A percentile compares a stretch with the other conserved stretches of the same genome.
Conservation (phyloP, 2,113 vertebrate species). For the Odobenus rosmarus region DNA sequence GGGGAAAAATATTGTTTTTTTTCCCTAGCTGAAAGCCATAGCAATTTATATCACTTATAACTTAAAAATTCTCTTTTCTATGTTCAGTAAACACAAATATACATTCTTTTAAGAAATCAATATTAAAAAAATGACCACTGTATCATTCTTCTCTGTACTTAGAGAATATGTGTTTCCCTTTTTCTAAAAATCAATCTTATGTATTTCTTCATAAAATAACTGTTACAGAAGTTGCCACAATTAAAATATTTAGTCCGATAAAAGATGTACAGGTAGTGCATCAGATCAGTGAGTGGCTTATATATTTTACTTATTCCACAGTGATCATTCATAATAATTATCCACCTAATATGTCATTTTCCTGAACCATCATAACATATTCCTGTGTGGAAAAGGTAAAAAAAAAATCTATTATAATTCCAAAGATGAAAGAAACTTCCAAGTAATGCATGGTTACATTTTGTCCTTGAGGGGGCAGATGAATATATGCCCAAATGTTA, state of each 20-base stretch:
- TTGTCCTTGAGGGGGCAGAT: not conserved
- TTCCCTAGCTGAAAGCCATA: not conserved
- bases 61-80: not conserved
- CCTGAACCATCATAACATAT: not conserved
- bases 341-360: constrained; percentile 33
- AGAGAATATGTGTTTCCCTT: constrained; percentile 19
- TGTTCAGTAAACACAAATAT: not conserved
- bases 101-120: constrained; percentile 1
- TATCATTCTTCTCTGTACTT: not conserved
- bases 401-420: constrained; percentile 48
- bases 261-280: not conserved
- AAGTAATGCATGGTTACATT: not conserved
- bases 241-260: constrained; percentile 46
- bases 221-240: not conserved
- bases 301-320: constrained; percentile 46
- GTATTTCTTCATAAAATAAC: constrained; percentile 7
- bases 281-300: not conserved
- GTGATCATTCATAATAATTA: constrained; percentile 47
- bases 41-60: not conserved
- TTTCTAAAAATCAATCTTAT: constrained; percentile 23
- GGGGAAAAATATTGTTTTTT: not conserved
- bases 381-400: not conserved
- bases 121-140: not conserved
- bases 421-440: constrained; percentile 20
- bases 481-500: constrained; percentile 10